Conservation (phyloP, 2,797 vertebrate genomes). For the Chaenodraco wilsoni region DNA sequence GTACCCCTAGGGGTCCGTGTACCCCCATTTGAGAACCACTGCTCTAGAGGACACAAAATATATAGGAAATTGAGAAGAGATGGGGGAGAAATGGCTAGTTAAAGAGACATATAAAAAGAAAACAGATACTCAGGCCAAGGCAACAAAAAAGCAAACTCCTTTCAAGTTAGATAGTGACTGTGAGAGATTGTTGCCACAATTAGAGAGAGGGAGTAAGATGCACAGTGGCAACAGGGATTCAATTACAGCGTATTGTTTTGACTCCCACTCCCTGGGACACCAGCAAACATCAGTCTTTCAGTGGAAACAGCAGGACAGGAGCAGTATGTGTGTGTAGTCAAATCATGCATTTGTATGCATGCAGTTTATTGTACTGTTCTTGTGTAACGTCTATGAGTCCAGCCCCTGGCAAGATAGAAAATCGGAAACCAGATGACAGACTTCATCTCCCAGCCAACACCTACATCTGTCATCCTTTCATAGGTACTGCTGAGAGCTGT, state of each 20-base stretch:
- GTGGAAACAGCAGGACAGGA: conserved; percentile 19
- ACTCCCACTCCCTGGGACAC: conserved; percentile 39
- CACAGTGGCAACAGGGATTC: conserved; percentile 62
- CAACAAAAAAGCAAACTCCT: conserved; percentile 19
- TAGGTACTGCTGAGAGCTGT: conserved; percentile 40
- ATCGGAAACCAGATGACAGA: conserved; percentile 50
- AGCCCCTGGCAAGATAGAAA: conserved; percentile 47
- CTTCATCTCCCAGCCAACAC: conserved; percentile 35
- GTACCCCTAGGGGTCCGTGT: too few relatives aligned
- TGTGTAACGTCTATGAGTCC: conserved; percentile 37
- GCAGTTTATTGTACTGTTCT: neutral
- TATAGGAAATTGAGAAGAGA: conserved; percentile 6
- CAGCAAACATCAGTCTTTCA: conserved; percentile 51
- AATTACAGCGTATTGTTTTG: conserved; percentile 67
- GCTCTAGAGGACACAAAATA: neutral
- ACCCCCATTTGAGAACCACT: too few relatives aligned
- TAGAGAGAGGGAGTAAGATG: conserved; percentile 34
- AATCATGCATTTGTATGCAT: conserved; percentile 9
- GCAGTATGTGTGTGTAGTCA: neutral
- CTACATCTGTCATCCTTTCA: conserved; percentile 56
- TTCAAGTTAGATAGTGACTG: conserved; percentile 27
- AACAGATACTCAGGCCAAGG: conserved; percentile 1
- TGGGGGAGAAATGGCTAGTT: neutral
- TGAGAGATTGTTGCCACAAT: conserved; percentile 34
- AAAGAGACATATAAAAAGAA: neutral